Evolutionary conservation across 2,888 invertebrate species (phyloP).

Genomic region (Pogonocherus hispidulus): DNA sequence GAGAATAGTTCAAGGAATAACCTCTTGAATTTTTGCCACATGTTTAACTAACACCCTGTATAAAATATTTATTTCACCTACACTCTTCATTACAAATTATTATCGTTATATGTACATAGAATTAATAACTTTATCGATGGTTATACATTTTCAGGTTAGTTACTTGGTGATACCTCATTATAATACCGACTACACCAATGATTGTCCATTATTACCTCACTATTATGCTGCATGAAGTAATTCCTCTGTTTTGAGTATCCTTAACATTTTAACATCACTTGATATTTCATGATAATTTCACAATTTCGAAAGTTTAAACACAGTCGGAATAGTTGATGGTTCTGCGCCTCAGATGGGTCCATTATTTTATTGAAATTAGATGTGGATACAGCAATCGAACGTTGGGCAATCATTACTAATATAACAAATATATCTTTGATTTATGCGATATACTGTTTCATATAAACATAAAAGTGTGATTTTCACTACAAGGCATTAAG

Average conservation of each 20-base stretch:
- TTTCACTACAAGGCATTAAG: background rate
- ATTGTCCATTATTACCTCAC: background rate
- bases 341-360: background rate
- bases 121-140: no score
- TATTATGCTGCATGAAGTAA: conserved; percentile 13
- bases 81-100: no score
- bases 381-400: background rate
- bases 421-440: background rate
- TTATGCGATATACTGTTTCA: background rate
- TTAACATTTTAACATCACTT: conserved; percentile 29
- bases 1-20: no score
- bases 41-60: no score
- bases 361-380: conserved; percentile 1
- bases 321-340: background rate
- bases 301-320: conserved; percentile 31
- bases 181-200: no score
- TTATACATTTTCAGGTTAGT: no score
- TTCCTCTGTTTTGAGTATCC: conserved; percentile 12
- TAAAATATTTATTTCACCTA: no score
- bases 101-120: no score
- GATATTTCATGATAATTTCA: conserved; percentile 29
- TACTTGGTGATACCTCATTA: no score
- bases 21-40: no score
- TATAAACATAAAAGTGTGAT: background rate
- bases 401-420: background rate